Evolutionary conservation across 2,888 invertebrate species (phyloP), one percentile per base, ranked within the genome.

Genomic region (Pollenia labialis): DNA sequence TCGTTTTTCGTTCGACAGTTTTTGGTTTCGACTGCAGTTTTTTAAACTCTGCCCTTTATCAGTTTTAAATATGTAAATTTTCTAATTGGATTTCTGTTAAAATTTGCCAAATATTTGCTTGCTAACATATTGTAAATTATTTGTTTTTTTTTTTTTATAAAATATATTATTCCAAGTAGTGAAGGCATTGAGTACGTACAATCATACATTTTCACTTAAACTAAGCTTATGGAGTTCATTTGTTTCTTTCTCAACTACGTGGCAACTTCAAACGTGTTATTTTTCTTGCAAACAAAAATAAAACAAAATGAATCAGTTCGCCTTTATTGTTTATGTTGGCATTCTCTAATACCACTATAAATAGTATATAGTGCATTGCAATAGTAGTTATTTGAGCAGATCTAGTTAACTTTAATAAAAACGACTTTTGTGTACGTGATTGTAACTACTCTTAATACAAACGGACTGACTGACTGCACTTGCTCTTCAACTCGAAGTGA

Each of bases 371-470:
- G 23, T 71, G 14, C 64, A 64, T 75, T 44, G 69, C 75, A 64
- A 66, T 82, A 64, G 60, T 64, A 79, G 82, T 83, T 86, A 69
- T 86, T 86, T 82, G 79, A 86, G 56, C 69, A 75, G 71, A 80
- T 86, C 83, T 80, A 83, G 83, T 83, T 83, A 87, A 87, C 83
- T 87, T 87, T 83, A 87, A 87, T 84, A 83, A 87, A 83, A 87
- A 81, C 84, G 80, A 81, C 83, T 83, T 83, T 80, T 83, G 32
- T 76, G 76, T 81, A 87, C 86, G 86, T 87, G 86, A 81, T 76
- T 83, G 80, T 42, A 56, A 66, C n/a, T 46, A 75, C 40, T 46
- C 58, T 18, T 58, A 48, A 77, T 60, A 68, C 66, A 54, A 16
- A 46, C 62, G 54, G 52, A 52, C 60, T 79, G n/a, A 18, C 50